Evolutionary conservation across 2,113 vertebrate genomes (phyloP).

Genomic region (Dipodomys stephensi): DNA sequence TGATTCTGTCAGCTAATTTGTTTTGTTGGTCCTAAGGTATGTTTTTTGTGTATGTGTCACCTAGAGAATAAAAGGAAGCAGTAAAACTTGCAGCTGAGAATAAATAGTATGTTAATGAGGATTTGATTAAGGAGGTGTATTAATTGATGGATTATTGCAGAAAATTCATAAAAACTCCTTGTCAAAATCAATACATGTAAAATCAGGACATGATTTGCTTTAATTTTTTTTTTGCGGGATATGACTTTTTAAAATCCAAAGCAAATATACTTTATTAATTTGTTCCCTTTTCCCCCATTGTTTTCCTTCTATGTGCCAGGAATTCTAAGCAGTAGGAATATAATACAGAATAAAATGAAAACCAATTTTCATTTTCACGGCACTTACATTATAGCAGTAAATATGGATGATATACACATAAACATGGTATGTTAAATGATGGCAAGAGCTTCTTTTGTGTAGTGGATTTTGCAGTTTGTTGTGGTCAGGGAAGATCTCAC

Average conservation of each 20-base stretch:
- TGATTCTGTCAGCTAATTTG: not conserved
- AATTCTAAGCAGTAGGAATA: not conserved
- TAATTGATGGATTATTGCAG: constrained; percentile 33
- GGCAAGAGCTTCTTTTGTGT: not conserved
- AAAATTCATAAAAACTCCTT: constrained; percentile 7
- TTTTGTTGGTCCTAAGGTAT: not conserved
- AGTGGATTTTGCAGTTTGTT: not conserved
- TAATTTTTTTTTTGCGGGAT: not conserved
- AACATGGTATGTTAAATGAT: not conserved
- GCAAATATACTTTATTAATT: not conserved
- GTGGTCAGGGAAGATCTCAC: not conserved
- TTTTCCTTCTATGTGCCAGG: not conserved
- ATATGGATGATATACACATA: not conserved
- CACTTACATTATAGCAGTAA: not conserved
- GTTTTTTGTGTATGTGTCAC: not conserved
- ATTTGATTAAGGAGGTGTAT: constrained; percentile 16
- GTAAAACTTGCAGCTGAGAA: not conserved
- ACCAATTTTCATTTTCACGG: not conserved
- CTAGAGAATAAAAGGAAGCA: not conserved
- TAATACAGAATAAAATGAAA: not conserved
- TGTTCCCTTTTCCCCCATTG: not conserved
- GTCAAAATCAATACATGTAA: constrained; percentile 18
- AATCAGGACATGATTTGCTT: constrained; percentile 22
- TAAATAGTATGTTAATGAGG: not conserved
- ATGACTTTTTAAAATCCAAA: not conserved